A percentile compares a stretch with the other conserved stretches of the same genome.
phyloP scores from a whole-genome alignment of 2,797 vertebrate genomes.

The Microcaecilia unicolor region DNA sequence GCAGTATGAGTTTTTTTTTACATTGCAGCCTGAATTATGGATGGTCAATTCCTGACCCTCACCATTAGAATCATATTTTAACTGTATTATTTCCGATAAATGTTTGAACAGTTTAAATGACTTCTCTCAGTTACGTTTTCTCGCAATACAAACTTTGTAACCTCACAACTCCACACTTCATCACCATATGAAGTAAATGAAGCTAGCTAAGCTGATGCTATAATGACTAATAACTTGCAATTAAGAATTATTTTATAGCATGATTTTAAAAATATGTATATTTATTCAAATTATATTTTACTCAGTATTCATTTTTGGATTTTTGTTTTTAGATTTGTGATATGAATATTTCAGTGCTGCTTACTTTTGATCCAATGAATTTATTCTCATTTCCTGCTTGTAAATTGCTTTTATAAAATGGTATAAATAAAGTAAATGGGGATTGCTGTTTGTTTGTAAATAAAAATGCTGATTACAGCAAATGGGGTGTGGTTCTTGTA shows the following conservation, averaged over 20 bases:
- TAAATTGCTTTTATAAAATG: slow-evolving; percentile 99
- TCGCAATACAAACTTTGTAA: slow-evolving; percentile 90
- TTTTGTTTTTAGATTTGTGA: slow-evolving; percentile 59
- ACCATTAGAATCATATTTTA: slow-evolving; percentile 40
- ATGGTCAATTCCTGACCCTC: slow-evolving; percentile 17
- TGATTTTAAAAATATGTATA: slow-evolving; percentile 90
- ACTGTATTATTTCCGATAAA: slow-evolving; percentile 50
- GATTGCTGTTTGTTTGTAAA: slow-evolving; percentile 94
- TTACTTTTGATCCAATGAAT: slow-evolving; percentile 67
- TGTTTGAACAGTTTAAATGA: slow-evolving; percentile 66
- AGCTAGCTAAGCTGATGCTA: slow-evolving; percentile 97
- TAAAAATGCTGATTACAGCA: slow-evolving; percentile 98
- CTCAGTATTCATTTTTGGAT: slow-evolving; percentile 81
- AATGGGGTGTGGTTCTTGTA: slow-evolving; percentile 19
- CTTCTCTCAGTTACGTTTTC: slow-evolving; percentile 57
- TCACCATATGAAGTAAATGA: slow-evolving; percentile 96
- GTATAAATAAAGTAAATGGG: slow-evolving; percentile 91
- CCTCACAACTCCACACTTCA: slow-evolving; percentile 92
- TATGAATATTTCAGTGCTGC: slow-evolving; percentile 72
- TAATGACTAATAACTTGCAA: slow-evolving; percentile 87
- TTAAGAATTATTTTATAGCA: slow-evolving; percentile 99
- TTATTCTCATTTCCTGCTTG: slow-evolving; percentile 89
- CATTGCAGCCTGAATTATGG: slow-evolving; percentile 19
- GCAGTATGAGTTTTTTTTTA: no score
- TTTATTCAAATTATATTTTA: slow-evolving; percentile 99